A percentile compares a stretch with the other conserved stretches of the same genome.
phyloP scores from a whole-genome alignment of 2,113 vertebrate species.

The Noctilio leporinus region DNA sequence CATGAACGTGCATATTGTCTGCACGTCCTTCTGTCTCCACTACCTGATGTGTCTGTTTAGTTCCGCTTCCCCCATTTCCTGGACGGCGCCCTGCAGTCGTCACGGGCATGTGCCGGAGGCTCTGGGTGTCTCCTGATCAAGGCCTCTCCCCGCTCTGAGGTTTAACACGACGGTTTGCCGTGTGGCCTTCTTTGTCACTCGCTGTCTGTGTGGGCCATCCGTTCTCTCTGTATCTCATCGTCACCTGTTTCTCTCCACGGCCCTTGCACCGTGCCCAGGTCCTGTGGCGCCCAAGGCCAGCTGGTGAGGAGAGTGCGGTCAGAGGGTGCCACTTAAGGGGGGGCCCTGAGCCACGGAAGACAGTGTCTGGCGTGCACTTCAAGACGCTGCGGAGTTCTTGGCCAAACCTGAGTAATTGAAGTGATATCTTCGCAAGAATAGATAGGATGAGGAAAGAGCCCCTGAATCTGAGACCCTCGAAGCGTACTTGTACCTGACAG shows the following conservation, averaged over 20 bases:
- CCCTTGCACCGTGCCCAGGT: not conserved
- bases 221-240: not conserved
- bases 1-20: not conserved
- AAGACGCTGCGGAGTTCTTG: not conserved
- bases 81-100: not conserved
- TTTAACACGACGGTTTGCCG: not conserved
- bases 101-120: not conserved
- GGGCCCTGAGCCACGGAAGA: not conserved
- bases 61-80: not conserved
- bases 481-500: not conserved
- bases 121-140: too few relatives aligned
- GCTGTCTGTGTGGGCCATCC: fast-evolving
- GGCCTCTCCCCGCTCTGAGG: not conserved
- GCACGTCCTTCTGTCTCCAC: not conserved
- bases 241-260: not conserved
- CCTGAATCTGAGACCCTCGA: not conserved
- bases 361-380: not conserved
- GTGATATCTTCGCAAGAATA: not conserved
- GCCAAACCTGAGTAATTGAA: not conserved
- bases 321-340: not conserved
- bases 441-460: not conserved
- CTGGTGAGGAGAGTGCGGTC: not conserved
- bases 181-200: not conserved
- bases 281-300: not conserved
- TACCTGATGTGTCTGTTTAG: not conserved